Base-by-base conservation (phyloP, 1,140 invertebrate species). In the Drosophila sproati region DNA sequence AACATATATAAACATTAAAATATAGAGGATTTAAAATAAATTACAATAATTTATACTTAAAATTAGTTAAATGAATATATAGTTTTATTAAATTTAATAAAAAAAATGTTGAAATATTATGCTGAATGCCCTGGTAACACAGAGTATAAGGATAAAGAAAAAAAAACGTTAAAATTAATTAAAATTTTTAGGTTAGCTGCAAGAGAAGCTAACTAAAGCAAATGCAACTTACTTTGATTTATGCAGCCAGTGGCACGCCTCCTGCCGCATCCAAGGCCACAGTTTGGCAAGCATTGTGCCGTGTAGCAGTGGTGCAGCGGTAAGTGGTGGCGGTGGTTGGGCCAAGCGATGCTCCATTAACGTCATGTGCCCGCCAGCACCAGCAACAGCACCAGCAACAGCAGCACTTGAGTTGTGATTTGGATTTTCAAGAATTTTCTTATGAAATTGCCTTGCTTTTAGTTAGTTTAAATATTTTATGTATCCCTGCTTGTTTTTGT, bases 151-250 rank as follows among this genome's bases (percentile, higher is more conserved):
- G 20, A 20, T 20, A 20, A 20, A 20, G 1, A 20, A 20, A 20
- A 39, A 39, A 41, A 47, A 61, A 32, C 7, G 47, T 35, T 29
- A 37, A 67, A 81, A 77, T 81, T 63, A 61, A 73, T 81, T 81
- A 56, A 32, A 77, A 43, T 35, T 56, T 55, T 55, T 69, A 29
- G 20, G 20, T 31, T 48, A 28, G 34, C 3, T 29, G 10, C 8
- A 8, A 59, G 28, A 48, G 56, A 35, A 37, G 20, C 7, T 5
- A 39, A 12, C 12, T 7, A 48, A 68, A 43, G 37, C 8, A 48
- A 59, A 43, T 59, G 55, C 3, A 76, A 88, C 83, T 88, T 73
- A 88, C 83, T 83, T 88, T 72, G 85, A 88, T 88, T 88, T 88
- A 68, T 89, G 85, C 74, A 88, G 70, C 77, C 85, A 71, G 41